These are phyloP conservation scores for Rugalucina vietnamica DNA, from an alignment of 2,888 invertebrate species.

Conservation along the genomic window DNA sequence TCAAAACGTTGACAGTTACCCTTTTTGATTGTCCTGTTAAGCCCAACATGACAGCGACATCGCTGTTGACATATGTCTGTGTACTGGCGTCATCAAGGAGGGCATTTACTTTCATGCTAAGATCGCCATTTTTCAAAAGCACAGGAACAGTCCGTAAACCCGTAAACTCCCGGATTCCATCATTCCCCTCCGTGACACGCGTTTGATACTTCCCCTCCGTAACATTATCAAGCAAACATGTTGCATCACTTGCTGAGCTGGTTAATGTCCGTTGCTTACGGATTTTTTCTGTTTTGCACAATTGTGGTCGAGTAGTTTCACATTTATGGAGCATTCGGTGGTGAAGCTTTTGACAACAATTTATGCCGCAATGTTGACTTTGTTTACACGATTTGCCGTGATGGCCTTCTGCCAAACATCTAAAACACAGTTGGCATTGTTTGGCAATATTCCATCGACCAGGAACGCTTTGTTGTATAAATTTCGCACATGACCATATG, in stretches of 20 bases:
- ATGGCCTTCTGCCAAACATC: slow-evolving; percentile 33
- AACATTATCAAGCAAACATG: background rate
- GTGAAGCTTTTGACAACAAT: too few relatives aligned
- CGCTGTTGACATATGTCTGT: slow-evolving; percentile 18
- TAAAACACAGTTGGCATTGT: slow-evolving; percentile 26
- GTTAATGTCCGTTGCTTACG: background rate
- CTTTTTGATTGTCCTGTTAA: background rate
- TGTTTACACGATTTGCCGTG: slow-evolving; percentile 14
- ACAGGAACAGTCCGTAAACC: slow-evolving; percentile 26
- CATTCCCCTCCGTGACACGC: background rate
- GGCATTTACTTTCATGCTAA: slow-evolving; percentile 16
- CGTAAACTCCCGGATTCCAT: slow-evolving; percentile 4
- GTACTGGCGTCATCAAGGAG: slow-evolving; percentile 29
- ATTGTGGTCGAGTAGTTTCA: background rate
- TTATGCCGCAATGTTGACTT: background rate
- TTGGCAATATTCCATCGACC: slow-evolving; percentile 38
- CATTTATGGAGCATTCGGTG: slow-evolving; percentile 23
- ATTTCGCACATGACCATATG: slow-evolving; percentile 21
- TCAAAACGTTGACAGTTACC: slow-evolving; percentile 17
- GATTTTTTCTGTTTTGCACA: background rate
- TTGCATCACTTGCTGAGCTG: background rate
- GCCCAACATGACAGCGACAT: slow-evolving; percentile 17
- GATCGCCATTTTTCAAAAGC: background rate
- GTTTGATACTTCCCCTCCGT: background rate
- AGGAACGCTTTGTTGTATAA: background rate